phyloP scores from a whole-genome alignment of 1,140 invertebrate species.

The Drosophila nasuta region DNA sequence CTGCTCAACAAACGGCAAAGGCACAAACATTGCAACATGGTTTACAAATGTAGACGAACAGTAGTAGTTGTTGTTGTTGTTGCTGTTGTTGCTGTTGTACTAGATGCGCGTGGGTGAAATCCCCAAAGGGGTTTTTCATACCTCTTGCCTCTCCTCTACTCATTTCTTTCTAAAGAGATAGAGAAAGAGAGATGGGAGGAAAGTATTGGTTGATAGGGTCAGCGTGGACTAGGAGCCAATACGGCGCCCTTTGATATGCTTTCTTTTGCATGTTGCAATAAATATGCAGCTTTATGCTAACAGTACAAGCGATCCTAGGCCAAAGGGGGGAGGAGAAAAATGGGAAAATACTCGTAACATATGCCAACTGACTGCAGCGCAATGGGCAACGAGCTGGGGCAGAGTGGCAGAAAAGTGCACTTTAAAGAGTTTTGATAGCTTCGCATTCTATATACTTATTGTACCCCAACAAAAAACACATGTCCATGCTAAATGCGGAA shows the following conservation, averaged over 20 bases:
- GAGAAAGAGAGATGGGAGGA: neutral
- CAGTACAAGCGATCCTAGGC: slow-evolving; percentile 5
- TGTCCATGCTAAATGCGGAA: slow-evolving; percentile 1
- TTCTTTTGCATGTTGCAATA: slow-evolving; percentile 80
- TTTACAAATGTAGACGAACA: slow-evolving; percentile 43
- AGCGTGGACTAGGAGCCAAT: slow-evolving; percentile 32
- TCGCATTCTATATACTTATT: slow-evolving; percentile 7
- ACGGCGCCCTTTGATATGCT: slow-evolving; percentile 71
- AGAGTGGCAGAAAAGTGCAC: slow-evolving; percentile 27
- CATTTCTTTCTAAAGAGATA: neutral
- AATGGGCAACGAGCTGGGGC: slow-evolving; percentile 18
- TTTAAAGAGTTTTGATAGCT: slow-evolving; percentile 25
- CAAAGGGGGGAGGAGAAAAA: neutral
- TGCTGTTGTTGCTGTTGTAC: no score
- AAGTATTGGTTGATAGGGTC: slow-evolving; percentile 30
- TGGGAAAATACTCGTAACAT: slow-evolving; percentile 35
- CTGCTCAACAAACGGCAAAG: slow-evolving; percentile 31
- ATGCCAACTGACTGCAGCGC: slow-evolving; percentile 45
- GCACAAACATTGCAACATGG: slow-evolving; percentile 51
- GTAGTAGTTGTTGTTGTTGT: neutral
- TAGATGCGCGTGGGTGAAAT: slow-evolving; percentile 14
- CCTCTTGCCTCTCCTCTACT: neutral
- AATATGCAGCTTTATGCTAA: slow-evolving; percentile 79
- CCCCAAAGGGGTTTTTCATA: slow-evolving; percentile 17
- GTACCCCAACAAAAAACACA: slow-evolving; percentile 11